phyloP scores from a whole-genome alignment of 1,140 invertebrate genomes.

The Zophobas atratus region DNA sequence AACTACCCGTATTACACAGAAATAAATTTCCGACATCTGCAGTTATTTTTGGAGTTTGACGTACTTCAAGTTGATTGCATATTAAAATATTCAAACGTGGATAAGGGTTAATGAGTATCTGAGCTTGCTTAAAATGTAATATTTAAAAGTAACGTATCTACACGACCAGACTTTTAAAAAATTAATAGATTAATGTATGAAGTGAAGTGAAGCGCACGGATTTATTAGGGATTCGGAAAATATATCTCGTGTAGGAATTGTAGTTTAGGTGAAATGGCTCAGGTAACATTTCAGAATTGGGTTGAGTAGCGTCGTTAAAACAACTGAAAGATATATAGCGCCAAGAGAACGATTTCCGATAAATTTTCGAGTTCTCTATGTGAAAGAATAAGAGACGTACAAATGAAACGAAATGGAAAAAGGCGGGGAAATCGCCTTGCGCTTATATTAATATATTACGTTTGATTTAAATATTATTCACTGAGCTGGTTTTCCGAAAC shows the following conservation, averaged over 20 bases:
- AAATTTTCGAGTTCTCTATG: background rate
- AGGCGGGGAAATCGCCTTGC: no score
- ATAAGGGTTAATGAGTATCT: background rate
- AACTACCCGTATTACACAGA: background rate
- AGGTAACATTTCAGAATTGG: background rate
- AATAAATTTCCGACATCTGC: conserved; percentile 4
- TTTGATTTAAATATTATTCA: no score
- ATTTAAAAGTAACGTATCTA: no score
- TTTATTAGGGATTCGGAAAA: no score
- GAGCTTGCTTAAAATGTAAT: background rate
- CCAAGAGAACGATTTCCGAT: conserved; percentile 6
- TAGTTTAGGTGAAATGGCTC: background rate
- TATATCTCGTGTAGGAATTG: background rate
- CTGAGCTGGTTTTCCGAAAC: no score
- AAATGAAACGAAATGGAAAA: no score
- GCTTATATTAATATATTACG: no score
- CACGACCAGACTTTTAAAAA: background rate
- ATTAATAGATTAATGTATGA: background rate
- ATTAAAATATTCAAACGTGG: background rate
- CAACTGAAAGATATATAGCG: conserved; percentile 5
- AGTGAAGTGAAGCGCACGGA: no score
- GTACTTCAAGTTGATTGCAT: conserved; percentile 2
- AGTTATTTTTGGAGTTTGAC: conserved; percentile 33
- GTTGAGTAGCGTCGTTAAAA: background rate
- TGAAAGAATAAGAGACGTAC: no score